These are phyloP conservation scores for Ptilorrhoa leucosticta DNA, from an alignment of 2,113 vertebrate species.

Conservation along the genomic window DNA sequence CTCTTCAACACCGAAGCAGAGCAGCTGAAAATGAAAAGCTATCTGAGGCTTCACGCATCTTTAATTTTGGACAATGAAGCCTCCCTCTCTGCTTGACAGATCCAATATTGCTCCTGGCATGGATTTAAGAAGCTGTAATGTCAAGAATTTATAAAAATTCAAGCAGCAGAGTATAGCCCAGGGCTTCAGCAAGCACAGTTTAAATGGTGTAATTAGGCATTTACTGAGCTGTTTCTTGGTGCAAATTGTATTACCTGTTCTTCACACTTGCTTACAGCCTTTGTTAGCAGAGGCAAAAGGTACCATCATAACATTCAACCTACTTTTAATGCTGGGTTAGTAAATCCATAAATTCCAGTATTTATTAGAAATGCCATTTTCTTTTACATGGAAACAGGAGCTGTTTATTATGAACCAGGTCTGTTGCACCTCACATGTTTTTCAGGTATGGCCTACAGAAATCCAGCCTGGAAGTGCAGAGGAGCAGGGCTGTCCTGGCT, in stretches of 20 bases:
- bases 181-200: background rate
- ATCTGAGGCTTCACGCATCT: background rate
- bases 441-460: background rate
- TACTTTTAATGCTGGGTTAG: background rate
- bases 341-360: background rate
- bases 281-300: background rate
- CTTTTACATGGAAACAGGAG: background rate
- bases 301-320: background rate
- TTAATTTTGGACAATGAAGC: background rate
- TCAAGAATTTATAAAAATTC: constrained; percentile 8
- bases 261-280: background rate
- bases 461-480: background rate
- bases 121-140: constrained; percentile 1
- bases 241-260: background rate
- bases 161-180: background rate
- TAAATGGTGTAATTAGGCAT: constrained; percentile 1
- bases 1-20: background rate
- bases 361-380: background rate
- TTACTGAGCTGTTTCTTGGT: constrained; percentile 14
- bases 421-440: background rate
- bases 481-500: background rate
- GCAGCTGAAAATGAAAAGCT: background rate
- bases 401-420: background rate
- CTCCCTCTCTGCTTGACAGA: background rate
- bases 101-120: background rate